Base-by-base conservation (phyloP, 2,888 invertebrate genomes). In the Timema cristinae region DNA sequence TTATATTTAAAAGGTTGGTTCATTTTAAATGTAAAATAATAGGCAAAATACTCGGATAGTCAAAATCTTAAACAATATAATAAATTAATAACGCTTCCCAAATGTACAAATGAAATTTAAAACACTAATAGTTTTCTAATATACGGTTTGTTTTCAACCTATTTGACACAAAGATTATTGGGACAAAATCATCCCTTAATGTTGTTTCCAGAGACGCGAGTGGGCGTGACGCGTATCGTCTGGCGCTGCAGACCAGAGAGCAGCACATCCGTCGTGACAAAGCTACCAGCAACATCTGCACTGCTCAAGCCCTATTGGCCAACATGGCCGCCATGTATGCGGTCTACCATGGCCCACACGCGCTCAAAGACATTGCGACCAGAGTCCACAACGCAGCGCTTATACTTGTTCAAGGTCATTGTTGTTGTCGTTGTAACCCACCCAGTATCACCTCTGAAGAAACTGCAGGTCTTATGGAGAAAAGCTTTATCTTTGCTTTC, bases 281-380 rank as follows among this genome's bases (percentile, higher is more conserved):
- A 83, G 97, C 98, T 0, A 99, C 99, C 0, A 97, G 97, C 77
- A 99, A 99, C 81, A 99, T 99, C 78, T 99, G 99, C 82, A 99
- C 99, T 0, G 98, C 99, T 6, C 98, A 99, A 83, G 98, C 98
- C 0, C 84, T 98, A 13, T 83, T 98, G 66, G 98, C 98, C 0
- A 98, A 98, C 78, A 98, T 99, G 93, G 93, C 98, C 0, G 98
- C 98, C 0, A 98, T 99, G 98, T 99, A 91, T 82, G 98, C 96
- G 1, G 93, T 99, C 7, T 99, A 99, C 81, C 99, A 99, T 80
- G 99, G 99, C 0, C 96, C 98, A 0, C 89, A 93, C 78, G 97
- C 98, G 0, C 85, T 99, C 10, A 90, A 90, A 77, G 90, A 93
- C 76, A 98, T 99, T 77, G 98, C 98, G 0, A 89, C 87, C 50